A percentile compares a stretch with the other conserved stretches of the same genome.
Evolutionary conservation across 2,113 vertebrate genomes (phyloP).

Genomic region (Aix galericulata): DNA sequence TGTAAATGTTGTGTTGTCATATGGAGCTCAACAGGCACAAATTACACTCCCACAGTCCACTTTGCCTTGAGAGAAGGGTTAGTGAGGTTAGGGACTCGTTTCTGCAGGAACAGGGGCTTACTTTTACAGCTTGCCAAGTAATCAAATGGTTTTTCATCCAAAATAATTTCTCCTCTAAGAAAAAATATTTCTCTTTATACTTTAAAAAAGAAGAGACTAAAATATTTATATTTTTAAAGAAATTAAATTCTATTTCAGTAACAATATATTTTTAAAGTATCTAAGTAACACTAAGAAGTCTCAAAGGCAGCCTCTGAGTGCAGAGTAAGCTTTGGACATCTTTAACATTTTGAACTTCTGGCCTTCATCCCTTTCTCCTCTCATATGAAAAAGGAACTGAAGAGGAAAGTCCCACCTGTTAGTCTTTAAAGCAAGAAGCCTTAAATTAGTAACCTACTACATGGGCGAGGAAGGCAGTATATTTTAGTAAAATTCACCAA

Average conservation of each 20-base stretch:
- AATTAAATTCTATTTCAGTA: neutral
- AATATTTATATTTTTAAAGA: neutral
- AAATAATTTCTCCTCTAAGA: neutral
- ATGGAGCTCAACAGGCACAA: neutral
- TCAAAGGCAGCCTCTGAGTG: neutral
- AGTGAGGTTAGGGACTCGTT: neutral
- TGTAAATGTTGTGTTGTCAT: rapidly evolving
- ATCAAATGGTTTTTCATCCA: neutral
- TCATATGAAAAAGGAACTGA: neutral
- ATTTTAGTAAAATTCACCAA: neutral
- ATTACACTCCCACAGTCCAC: neutral
- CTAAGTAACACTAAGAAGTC: neutral
- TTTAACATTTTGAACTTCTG: neutral
- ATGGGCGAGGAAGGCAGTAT: neutral
- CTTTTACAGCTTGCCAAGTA: neutral
- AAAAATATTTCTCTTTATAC: neutral
- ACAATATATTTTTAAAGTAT: neutral
- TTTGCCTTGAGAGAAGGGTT: neutral
- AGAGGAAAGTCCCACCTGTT: neutral
- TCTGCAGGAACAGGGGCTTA: neutral
- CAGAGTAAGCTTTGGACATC: neutral
- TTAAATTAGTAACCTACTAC: neutral
- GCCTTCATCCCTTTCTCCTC: neutral
- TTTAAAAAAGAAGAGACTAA: neutral
- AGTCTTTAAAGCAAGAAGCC: neutral